Evolutionary conservation across 1,140 invertebrate genomes (phyloP), one percentile per base, ranked within the genome.

Genomic region (Homarus americanus): DNA sequence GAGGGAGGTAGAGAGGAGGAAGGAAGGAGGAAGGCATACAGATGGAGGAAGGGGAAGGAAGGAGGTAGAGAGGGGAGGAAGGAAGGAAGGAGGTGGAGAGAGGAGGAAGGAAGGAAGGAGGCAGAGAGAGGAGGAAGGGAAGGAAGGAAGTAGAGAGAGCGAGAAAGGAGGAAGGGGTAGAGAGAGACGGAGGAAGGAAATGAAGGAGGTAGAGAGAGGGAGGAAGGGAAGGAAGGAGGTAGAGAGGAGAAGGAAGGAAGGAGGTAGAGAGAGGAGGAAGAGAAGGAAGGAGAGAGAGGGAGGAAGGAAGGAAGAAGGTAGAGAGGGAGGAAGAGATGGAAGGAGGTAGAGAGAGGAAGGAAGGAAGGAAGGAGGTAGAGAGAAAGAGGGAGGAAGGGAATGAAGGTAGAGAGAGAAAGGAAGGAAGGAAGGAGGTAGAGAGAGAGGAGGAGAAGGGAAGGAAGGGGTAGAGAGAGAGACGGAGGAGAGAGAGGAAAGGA

Each of bases 291-390:
- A n/a, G 7, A 24, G 66, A 32, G 4, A 32, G 7, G 66, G 34
- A n/a, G 66, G 66, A 72, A 72, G 66, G 66, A 72, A 72, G 24
- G 53, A 63, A n/a, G n/a, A n/a, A n/a, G n/a, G n/a, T n/a, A n/a
- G n/a, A n/a, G n/a, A n/a, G n/a, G n/a, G n/a, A n/a, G n/a, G n/a
- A n/a, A n/a, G n/a, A n/a, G n/a, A n/a, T n/a, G n/a, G n/a, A n/a
- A n/a, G n/a, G n/a, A n/a, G n/a, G n/a, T n/a, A n/a, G n/a, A n/a
- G n/a, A n/a, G n/a, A n/a, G n/a, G n/a, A n/a, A n/a, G n/a, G n/a
- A 12, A 32, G 24, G 5, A 72, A 32, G 66, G 34, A 63, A 12
- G 24, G 12, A 24, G 24, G 53, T 63, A 63, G 24, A 63, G 10
- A 63, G 53, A 63, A 12, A 63, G 24, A 63, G 12, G 24, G 24